A percentile compares a stretch with the other conserved stretches of the same genome.
Conservation (phyloP, 2,888 invertebrate genomes). For the Pemphredon lugubris region DNA sequence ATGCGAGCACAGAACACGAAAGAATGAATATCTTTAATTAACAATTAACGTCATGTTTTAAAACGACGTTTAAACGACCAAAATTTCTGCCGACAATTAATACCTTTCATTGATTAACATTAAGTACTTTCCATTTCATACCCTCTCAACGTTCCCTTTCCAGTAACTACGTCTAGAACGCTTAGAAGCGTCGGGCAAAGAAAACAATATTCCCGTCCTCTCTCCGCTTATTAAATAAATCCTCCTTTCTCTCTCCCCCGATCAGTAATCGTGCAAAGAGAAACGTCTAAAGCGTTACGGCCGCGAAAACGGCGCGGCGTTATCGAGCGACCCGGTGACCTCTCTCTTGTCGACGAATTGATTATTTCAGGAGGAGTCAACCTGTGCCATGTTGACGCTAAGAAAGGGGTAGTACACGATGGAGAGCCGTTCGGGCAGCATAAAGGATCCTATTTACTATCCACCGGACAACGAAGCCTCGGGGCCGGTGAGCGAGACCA, state of each 20-base stretch:
- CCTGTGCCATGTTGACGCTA: conserved; percentile 25
- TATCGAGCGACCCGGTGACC: conserved; percentile 71
- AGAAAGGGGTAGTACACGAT: conserved; percentile 58
- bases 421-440: conserved; percentile 68
- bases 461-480: conserved; percentile 44
- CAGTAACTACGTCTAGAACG: too few relatives aligned
- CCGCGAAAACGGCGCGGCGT: conserved; percentile 33
- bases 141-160: too few relatives aligned
- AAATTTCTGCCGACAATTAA: too few relatives aligned
- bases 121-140: too few relatives aligned
- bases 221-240: too few relatives aligned
- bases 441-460: conserved; percentile 69
- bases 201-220: too few relatives aligned
- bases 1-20: too few relatives aligned
- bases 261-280: neutral
- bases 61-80: neutral
- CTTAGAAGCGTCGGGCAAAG: too few relatives aligned
- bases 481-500: conserved; percentile 15
- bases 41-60: too few relatives aligned
- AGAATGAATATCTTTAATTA: too few relatives aligned
- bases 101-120: too few relatives aligned
- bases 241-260: too few relatives aligned
- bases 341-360: conserved; percentile 63
- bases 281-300: neutral
- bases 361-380: conserved; percentile 65